Percentiles rank a stretch among this genome's conserved stretches.
phyloP scores from a whole-genome alignment of 2,797 vertebrate genomes.

The Bufotes viridis region DNA sequence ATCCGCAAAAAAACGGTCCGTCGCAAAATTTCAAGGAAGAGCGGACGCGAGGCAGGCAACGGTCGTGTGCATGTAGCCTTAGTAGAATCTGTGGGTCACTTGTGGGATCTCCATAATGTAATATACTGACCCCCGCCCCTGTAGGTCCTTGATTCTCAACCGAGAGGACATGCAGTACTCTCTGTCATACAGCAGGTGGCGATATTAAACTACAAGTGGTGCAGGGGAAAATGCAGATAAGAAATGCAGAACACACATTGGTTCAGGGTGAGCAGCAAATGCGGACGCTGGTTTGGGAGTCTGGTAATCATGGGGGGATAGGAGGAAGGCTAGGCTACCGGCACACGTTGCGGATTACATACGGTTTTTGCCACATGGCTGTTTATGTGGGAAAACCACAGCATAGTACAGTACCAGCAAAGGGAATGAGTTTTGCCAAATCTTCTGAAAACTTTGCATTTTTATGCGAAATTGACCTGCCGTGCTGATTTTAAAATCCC shows the following conservation, averaged over 20 bases:
- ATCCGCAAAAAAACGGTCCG: too few species aligned
- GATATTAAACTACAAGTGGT: not conserved
- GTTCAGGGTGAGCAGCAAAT: not conserved
- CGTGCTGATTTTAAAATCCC: too few species aligned
- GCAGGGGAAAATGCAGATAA: not conserved
- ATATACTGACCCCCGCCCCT: not conserved
- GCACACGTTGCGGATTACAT: too few species aligned
- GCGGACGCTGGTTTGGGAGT: too few species aligned
- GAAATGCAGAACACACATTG: not conserved
- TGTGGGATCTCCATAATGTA: not conserved
- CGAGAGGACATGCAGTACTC: not conserved
- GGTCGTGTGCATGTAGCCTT: not conserved
- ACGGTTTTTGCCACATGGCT: too few species aligned
- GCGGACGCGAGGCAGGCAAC: too few species aligned
- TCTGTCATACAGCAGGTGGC: slow-evolving; percentile 8
- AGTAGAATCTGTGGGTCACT: not conserved
- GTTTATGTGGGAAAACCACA: too few species aligned
- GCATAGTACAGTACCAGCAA: too few species aligned
- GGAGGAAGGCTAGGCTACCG: not conserved
- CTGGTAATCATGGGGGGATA: not conserved
- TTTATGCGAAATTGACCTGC: too few species aligned
- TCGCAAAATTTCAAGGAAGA: too few species aligned
- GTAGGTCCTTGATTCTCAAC: not conserved
- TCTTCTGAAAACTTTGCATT: too few species aligned
- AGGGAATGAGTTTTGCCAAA: too few species aligned